These are phyloP conservation scores for Tetramorium bicarinatum DNA, from an alignment of 2,888 invertebrate genomes.

Conservation along the genomic window DNA sequence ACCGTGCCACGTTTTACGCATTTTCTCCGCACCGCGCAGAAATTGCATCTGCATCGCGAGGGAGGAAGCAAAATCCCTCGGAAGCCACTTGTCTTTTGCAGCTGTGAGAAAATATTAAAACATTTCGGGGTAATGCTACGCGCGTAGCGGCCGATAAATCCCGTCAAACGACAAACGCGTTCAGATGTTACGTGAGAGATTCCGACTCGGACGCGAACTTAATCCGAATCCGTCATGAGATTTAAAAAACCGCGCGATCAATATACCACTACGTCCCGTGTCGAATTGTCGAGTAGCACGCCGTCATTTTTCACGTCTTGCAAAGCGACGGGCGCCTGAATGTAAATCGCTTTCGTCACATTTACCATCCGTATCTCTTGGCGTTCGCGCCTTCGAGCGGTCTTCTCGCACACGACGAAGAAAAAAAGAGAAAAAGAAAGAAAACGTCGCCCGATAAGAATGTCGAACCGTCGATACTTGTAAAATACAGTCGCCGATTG, in stretches of 20 bases:
- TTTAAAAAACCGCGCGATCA: conserved; percentile 27
- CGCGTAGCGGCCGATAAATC: background rate
- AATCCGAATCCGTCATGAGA: background rate
- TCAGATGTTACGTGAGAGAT: background rate
- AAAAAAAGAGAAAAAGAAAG: background rate
- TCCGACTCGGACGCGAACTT: background rate
- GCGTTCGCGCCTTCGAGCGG: background rate
- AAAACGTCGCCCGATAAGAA: conserved; percentile 2
- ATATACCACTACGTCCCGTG: background rate
- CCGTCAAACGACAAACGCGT: background rate
- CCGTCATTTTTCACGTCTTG: conserved; percentile 51
- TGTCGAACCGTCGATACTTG: conserved; percentile 4
- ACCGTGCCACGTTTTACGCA: background rate
- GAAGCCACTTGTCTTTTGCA: background rate
- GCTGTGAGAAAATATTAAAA: conserved; percentile 8
- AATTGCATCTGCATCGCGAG: background rate
- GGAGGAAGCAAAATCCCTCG: background rate
- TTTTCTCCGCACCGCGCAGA: background rate
- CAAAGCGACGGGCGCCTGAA: conserved; percentile 34
- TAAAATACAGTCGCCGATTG: conserved; percentile 41
- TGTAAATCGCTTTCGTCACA: conserved; percentile 45
- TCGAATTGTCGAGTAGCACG: conserved; percentile 34
- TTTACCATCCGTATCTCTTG: conserved; percentile 32
- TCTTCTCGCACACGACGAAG: background rate
- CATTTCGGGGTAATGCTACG: background rate